Conservation (phyloP, 2,888 invertebrate species). For the Cancer borealis region DNA sequence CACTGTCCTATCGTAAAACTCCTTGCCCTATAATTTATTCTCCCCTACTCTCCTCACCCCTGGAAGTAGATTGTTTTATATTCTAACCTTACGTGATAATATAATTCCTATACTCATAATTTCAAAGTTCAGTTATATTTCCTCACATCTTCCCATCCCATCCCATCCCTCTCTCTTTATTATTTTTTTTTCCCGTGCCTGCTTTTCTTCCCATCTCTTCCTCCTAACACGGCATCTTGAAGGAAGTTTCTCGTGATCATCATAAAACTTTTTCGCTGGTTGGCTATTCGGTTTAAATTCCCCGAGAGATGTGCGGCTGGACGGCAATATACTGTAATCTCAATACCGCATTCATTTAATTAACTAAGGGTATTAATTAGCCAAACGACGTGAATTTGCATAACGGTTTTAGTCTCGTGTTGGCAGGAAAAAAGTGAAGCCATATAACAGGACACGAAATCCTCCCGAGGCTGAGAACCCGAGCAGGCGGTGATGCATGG, state of each 20-base stretch:
- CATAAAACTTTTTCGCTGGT: neutral
- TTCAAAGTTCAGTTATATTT: neutral
- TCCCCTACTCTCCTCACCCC: neutral
- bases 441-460: neutral
- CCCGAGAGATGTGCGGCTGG: neutral
- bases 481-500: too few relatives aligned
- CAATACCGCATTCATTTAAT: neutral
- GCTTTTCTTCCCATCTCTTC: neutral
- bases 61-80: neutral
- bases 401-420: neutral
- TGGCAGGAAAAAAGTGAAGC: conserved; percentile 1
- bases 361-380: neutral
- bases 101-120: neutral
- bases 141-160: too few relatives aligned
- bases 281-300: neutral
- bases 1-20: neutral
- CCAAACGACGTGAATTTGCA: neutral
- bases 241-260: neutral
- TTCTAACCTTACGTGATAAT: neutral
- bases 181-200: neutral
- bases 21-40: neutral
- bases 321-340: neutral
- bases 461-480: neutral
- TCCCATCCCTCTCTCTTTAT: neutral
- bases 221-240: neutral